These are phyloP conservation scores for Mystacornis crossleyi DNA, from an alignment of 2,113 vertebrate genomes.

Conservation along the genomic window DNA sequence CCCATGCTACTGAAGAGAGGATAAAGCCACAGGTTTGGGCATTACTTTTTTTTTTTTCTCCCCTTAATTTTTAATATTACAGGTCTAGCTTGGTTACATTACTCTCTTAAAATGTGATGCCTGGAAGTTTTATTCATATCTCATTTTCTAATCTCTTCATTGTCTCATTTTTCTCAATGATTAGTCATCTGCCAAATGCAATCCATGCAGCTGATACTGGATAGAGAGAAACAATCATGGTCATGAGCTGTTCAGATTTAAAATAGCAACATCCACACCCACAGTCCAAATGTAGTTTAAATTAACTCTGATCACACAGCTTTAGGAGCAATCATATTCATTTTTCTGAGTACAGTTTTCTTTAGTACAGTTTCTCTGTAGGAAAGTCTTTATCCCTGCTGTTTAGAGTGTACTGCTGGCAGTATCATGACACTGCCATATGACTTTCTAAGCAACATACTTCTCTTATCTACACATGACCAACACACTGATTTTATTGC, in stretches of 20 bases:
- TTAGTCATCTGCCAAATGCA: slow-evolving; percentile 7
- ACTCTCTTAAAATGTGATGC: not conserved
- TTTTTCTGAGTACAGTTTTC: not conserved
- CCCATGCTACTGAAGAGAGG: not conserved
- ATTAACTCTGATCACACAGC: not conserved
- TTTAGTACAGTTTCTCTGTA: not conserved
- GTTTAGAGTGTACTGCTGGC: not conserved
- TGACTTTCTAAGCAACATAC: not conserved
- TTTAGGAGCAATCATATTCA: not conserved
- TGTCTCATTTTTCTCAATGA: slow-evolving; percentile 20
- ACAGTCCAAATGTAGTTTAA: slow-evolving; percentile 4
- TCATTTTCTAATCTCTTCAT: not conserved
- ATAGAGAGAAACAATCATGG: not conserved
- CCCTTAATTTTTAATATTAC: not conserved
- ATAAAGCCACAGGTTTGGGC: not conserved
- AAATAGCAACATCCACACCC: slow-evolving; percentile 13
- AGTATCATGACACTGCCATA: not conserved
- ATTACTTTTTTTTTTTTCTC: too few relatives aligned
- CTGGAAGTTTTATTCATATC: not conserved
- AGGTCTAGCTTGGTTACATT: not conserved
- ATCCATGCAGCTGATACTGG: not conserved
- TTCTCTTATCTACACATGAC: not conserved
- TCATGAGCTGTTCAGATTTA: not conserved
- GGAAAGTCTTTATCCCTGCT: not conserved
- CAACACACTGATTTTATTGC: not conserved